These are phyloP conservation scores for Heptranchias perlo DNA, from an alignment of 2,113 vertebrate genomes.

Conservation along the genomic window DNA sequence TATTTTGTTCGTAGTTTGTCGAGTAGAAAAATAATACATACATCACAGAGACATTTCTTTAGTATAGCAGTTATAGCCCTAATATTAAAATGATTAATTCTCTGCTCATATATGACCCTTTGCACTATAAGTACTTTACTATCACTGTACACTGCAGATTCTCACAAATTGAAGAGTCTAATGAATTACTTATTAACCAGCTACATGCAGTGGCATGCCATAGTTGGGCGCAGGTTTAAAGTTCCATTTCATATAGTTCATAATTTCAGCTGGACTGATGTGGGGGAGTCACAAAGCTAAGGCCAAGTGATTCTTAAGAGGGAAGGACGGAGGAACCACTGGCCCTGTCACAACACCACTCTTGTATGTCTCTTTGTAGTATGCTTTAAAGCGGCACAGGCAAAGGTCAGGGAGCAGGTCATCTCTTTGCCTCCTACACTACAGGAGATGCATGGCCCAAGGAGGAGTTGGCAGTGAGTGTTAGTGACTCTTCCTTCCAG, in stretches of 20 bases:
- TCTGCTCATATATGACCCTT: background rate
- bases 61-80: background rate
- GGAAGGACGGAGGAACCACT: background rate
- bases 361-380: background rate
- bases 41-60: background rate
- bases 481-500: background rate
- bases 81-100: background rate
- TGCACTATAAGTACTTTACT: background rate
- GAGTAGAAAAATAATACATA: background rate
- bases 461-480: background rate
- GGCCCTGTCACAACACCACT: background rate
- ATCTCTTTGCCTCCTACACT: background rate
- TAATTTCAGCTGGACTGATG: background rate
- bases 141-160: background rate
- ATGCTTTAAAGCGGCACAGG: background rate
- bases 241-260: background rate
- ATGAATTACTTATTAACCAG: background rate
- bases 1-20: conserved; percentile 33
- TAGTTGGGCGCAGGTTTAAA: background rate
- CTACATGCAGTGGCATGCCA: background rate
- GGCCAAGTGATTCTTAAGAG: background rate
- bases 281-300: background rate
- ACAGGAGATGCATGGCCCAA: background rate
- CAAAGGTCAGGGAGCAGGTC: background rate
- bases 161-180: background rate